Evolutionary conservation across 2,113 vertebrate species (phyloP).

Genomic region (Isurus oxyrinchus): DNA sequence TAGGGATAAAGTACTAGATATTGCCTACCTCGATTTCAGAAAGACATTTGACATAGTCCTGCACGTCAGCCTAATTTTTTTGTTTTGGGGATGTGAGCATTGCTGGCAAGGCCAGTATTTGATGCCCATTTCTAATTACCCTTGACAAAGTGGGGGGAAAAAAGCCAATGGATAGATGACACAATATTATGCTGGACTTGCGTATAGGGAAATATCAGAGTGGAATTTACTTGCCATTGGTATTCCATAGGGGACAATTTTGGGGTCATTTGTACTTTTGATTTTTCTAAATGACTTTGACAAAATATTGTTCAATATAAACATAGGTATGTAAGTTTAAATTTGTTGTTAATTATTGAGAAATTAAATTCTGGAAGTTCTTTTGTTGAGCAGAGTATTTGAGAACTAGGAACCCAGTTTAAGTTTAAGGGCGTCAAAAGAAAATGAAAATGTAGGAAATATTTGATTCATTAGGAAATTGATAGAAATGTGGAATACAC

Average conservation of each 20-base stretch:
- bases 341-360: background rate
- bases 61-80: background rate
- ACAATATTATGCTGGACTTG: background rate
- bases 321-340: background rate
- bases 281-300: background rate
- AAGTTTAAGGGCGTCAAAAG: background rate
- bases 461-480: background rate
- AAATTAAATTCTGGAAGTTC: background rate
- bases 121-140: background rate
- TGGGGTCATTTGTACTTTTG: background rate
- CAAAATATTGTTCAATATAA: background rate
- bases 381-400: background rate
- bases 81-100: too few species aligned
- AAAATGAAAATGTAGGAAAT: background rate
- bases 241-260: background rate
- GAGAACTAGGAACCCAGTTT: background rate
- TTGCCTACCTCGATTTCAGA: background rate
- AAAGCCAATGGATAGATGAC: background rate
- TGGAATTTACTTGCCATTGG: rapidly evolving
- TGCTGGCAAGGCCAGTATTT: background rate
- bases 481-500: background rate
- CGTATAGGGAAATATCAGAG: background rate
- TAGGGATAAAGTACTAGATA: background rate
- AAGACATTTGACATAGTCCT: background rate
- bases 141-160: background rate